Evolutionary conservation across 1,140 invertebrate genomes (phyloP).

Genomic region (Ceratosolen fusciceps): DNA sequence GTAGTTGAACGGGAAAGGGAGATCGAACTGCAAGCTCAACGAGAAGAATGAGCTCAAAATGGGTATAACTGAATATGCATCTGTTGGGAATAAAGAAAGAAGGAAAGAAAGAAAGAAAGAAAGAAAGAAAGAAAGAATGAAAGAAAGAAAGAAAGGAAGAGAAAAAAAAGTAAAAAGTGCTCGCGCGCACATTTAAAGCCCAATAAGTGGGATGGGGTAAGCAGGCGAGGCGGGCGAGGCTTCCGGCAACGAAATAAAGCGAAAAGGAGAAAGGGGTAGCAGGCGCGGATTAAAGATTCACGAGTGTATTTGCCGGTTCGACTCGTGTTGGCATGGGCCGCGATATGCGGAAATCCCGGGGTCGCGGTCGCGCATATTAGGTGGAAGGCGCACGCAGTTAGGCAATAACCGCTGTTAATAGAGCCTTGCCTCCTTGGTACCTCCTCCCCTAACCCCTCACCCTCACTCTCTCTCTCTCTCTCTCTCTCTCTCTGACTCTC

Average conservation of each 20-base stretch:
- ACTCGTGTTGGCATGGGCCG: slow-evolving; percentile 56
- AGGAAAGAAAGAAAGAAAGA: not conserved
- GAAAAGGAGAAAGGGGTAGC: slow-evolving; percentile 32
- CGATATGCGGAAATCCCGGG: slow-evolving; percentile 62
- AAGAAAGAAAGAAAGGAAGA: too few relatives aligned
- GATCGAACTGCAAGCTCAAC: not conserved
- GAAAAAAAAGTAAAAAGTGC: slow-evolving; percentile 14
- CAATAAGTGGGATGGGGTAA: not conserved
- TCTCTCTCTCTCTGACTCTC: slow-evolving; percentile 17
- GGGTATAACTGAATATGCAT: slow-evolving; percentile 29
- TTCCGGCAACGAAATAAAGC: slow-evolving; percentile 30
- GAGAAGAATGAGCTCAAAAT: not conserved
- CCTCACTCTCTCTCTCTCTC: not conserved
- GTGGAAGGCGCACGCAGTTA: slow-evolving; percentile 71
- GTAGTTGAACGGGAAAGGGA: not conserved
- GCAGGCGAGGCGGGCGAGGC: too few relatives aligned
- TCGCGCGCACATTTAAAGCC: not conserved
- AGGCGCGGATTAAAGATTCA: slow-evolving; percentile 67
- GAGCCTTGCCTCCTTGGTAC: slow-evolving; percentile 62
- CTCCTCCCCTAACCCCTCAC: slow-evolving; percentile 52
- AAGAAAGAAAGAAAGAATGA: too few relatives aligned
- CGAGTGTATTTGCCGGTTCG: slow-evolving; percentile 67
- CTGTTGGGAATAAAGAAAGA: slow-evolving; percentile 47
- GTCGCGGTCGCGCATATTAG: slow-evolving; percentile 70
- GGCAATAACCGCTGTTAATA: slow-evolving; percentile 73